Percentiles rank a stretch among this genome's conserved stretches.
These are phyloP conservation scores for Bombus confusus DNA, from an alignment of 1,140 invertebrate genomes.

Conservation along the genomic window DNA sequence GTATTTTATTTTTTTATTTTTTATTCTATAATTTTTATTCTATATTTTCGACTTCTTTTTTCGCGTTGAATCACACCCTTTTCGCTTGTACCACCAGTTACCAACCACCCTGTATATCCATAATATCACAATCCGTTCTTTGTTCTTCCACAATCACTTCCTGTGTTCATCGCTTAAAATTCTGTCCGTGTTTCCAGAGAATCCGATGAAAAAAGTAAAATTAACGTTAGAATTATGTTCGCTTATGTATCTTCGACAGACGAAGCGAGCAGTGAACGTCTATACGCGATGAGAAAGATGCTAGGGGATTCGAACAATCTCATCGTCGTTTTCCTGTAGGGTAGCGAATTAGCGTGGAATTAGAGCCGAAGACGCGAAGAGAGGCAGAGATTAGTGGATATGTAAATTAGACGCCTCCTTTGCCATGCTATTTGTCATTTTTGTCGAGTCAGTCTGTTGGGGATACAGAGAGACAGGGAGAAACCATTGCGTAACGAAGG, in stretches of 20 bases:
- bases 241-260: constrained; percentile 16
- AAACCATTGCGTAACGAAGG: constrained; percentile 6
- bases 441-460: constrained; percentile 54
- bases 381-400: constrained; percentile 70
- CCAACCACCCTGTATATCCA: too few species aligned
- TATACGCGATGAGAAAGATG: constrained; percentile 29
- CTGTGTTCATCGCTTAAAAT: neutral
- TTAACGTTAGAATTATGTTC: constrained; percentile 9
- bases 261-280: constrained; percentile 4
- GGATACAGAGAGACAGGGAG: neutral
- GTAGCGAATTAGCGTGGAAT: constrained; percentile 66
- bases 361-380: constrained; percentile 61
- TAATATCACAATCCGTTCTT: neutral
- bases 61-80: too few species aligned
- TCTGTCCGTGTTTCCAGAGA: too few species aligned
- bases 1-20: too few species aligned
- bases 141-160: neutral
- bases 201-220: constrained; percentile 24
- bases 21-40: too few species aligned
- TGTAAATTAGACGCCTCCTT: constrained; percentile 72
- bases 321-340: constrained; percentile 64
- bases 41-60: too few species aligned
- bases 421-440: constrained; percentile 72
- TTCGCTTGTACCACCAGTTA: too few species aligned
- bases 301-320: constrained; percentile 63